Evolutionary conservation across 2,888 invertebrate genomes (phyloP), one percentile per base, ranked within the genome.

Genomic region (Parapristionchus giblindavisi): DNA sequence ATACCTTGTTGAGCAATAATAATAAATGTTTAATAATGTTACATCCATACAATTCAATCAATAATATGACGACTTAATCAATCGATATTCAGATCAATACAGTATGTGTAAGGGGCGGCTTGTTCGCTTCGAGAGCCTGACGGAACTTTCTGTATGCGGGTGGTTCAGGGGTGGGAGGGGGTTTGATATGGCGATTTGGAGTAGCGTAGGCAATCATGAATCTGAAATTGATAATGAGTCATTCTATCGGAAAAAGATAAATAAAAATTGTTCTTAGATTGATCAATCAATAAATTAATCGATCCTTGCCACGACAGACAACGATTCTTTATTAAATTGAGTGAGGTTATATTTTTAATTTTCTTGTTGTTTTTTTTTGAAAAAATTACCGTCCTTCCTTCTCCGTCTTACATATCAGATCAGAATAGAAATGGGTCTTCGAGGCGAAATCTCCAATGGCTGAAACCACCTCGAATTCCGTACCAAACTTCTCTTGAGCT

Each of bases 371-470:
- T 48, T 14, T 48, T 48, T 48, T 21, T 48, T 1, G 8, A 27
- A 63, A 24, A 14, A 66, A 76, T 24, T 6, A 79, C 73, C 82
- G 66, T 32, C 81, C 83, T 11, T 81, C 77, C 27, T 77, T 75
- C 70, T 84, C 80, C 77, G 80, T 81, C 71, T 84, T 84, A 71
- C 84, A 84, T 38, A 84, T 83, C 61, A 79, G 77, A 36, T 84
- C 82, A 11, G 78, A 78, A 74, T 78, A 84, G 78, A 84, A 84
- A 63, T 84, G 83, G 29, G 80, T 80, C 75, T 83, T 83, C 38
- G 85, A 85, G 0, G 86, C 86, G 75, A 81, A 86, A 63, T 86
- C 86, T 4, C 78, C 84, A n/a, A 82, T 75, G 24, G 83, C 87
- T 21, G 78, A 68, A 54, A 87, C 56, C 14, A 82, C 80, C 75